A percentile compares a stretch with the other conserved stretches of the same genome.
Conservation (phyloP, 2,113 vertebrate genomes). For the Leptosomus discolor region DNA sequence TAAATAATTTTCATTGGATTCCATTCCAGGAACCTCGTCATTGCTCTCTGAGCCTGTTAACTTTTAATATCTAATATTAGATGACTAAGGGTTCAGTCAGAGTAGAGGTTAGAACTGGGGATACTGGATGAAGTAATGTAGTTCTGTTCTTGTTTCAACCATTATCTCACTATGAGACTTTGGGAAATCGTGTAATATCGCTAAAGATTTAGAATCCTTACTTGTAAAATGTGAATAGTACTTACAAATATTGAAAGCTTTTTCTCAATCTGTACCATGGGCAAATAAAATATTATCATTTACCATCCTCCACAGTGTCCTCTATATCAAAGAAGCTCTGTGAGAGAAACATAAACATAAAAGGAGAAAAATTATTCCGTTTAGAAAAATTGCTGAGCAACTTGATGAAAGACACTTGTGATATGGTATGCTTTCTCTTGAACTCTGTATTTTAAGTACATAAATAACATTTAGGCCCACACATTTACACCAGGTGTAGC, state of each 20-base stretch:
- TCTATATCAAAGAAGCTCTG: neutral
- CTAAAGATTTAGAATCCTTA: neutral
- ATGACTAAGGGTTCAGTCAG: neutral
- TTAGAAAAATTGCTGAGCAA: neutral
- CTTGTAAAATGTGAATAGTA: neutral
- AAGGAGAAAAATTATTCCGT: neutral
- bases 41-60: neutral
- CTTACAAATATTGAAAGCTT: neutral
- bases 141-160: constrained; percentile 1
- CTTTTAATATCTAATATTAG: neutral
- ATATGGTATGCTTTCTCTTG: neutral
- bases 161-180: neutral
- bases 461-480: neutral
- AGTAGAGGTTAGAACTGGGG: neutral
- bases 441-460: neutral
- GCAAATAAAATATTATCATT: neutral
- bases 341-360: neutral
- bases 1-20: neutral
- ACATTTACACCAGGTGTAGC: neutral
- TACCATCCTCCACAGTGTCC: neutral
- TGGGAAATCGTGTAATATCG: constrained; percentile 13
- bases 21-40: neutral
- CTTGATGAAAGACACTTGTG: neutral
- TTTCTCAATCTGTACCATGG: neutral
- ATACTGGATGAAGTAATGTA: neutral